Evolutionary conservation across 2,888 invertebrate species (phyloP), one percentile per base, ranked within the genome.

Genomic region (Andrena bucephala): DNA sequence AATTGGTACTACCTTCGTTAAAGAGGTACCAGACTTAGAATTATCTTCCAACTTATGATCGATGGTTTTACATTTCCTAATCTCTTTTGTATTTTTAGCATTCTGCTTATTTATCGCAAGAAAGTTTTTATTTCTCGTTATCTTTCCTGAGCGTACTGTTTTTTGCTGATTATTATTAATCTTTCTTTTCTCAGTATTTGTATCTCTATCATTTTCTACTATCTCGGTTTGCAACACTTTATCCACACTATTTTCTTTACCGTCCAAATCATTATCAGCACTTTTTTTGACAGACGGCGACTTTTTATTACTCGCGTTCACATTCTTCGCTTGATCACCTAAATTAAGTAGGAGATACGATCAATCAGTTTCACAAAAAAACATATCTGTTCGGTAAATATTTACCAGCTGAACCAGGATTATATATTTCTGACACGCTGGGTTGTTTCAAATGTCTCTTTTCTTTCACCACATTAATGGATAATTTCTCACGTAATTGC

Each of bases 401-500:
- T 59, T 73, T 71, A 76, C 70, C 83, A 77, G 20, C 31, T 31
- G 66, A 59, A 10, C 50, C 33, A 6, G 84, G 24, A 63, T 57
- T 71, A 71, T 90, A 91, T 72, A 89, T 90, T n/a, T 86, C 83
- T 7, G 84, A 76, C 7, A 86, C 27, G 66, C 66, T 72, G 0
- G 88, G 85, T 52, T 67, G 36, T 29, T 84, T 87, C 6, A 70
- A 50, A n/a, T 66, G 74, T 66, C 85, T 86, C 24, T 88, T 89
- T 59, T 87, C 86, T 13, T 83, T 88, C 13, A 81, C 57, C 65
- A 79, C 50, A 33, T 82, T 85, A 6, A 62, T n/a, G 2, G 90
- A 89, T 27, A 92, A 81, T 77, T 91, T 91, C 63, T 92, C 90
- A 10, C 93, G 88, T 27, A 94, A 87, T 71, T 92, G 89, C 52